Base-by-base conservation (phyloP, 2,113 vertebrate genomes). In the Cochlearius cochlearius region DNA sequence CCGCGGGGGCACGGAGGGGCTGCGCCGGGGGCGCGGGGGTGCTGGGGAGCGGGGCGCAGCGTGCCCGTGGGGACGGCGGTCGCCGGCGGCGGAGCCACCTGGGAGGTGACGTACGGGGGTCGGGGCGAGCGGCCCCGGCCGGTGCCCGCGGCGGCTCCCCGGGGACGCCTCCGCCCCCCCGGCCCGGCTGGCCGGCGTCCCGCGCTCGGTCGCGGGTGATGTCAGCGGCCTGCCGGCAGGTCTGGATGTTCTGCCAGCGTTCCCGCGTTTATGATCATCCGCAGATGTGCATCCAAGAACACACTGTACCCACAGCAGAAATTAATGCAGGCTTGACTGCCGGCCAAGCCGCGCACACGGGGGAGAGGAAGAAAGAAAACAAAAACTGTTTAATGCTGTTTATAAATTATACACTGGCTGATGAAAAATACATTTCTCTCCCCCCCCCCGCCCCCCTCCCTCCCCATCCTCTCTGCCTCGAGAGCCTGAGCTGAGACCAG, bases 241-340 rank as follows among this genome's bases (percentile, higher is more conserved):
- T 99, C 99, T 99, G 98, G 98, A 99, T 99, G 99, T 99, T 99
- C 99, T 99, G 99, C 99, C 99, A 99, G 99, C 99, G 99, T 99
- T 99, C 99, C 99, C 98, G 99, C 99, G 98, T 99, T 99, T 99
- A 99, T 99, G 99, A 99, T 99, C 98, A 98, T 98, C 99, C 98
- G 99, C 99, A 99, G 99, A 99, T 99, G 99, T 99, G 99, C 98
- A 98, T 99, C 99, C 99, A 99, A 99, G 99, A 99, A 99, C 99
- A 99, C 99, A 99, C 99, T 99, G 99, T 99, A 99, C 99, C 99
- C 99, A 99, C 98, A 99, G 98, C 99, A 99, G 98, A 99, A 99
- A 99, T 99, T 99, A 99, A 99, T 99, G 99, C 98, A 99, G 99
- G 98, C 98, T 99, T 99, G 99, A 99, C 98, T 98, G 98, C 98